These are phyloP conservation scores for Metopia argyrocephala DNA, from an alignment of 2,888 invertebrate genomes.

Conservation along the genomic window DNA sequence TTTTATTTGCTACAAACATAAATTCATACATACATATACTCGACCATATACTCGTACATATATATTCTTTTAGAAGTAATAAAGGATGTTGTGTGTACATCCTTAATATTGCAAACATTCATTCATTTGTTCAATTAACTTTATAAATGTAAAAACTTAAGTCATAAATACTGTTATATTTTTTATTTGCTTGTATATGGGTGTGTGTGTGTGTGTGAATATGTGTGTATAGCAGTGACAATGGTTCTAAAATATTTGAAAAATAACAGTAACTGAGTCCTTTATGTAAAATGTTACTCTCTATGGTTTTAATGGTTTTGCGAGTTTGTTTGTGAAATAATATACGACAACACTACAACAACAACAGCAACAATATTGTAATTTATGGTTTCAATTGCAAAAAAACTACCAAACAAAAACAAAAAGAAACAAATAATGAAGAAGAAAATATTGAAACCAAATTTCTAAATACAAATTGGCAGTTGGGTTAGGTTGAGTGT, in stretches of 20 bases:
- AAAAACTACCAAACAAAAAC: slow-evolving; percentile 8
- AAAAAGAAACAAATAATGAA: background rate
- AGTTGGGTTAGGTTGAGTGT: no score
- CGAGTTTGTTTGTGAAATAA: no score
- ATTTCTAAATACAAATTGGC: no score
- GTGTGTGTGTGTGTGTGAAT: no score
- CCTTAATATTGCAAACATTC: background rate
- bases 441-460: no score
- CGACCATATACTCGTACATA: background rate
- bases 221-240: no score
- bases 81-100: background rate
- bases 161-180: slow-evolving; percentile 14
- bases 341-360: no score
- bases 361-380: slow-evolving; percentile 16
- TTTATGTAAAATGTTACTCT: no score
- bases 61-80: background rate
- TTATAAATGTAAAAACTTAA: background rate
- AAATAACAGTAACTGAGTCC: no score
- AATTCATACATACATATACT: background rate
- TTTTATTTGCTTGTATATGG: background rate
- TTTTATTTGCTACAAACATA: background rate
- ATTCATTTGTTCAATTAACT: background rate
- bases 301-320: no score
- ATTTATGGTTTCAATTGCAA: slow-evolving; percentile 35
- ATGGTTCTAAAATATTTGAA: no score